These are phyloP conservation scores for Vespertilio murinus DNA, from an alignment of 2,797 vertebrate species.

Conservation along the genomic window DNA sequence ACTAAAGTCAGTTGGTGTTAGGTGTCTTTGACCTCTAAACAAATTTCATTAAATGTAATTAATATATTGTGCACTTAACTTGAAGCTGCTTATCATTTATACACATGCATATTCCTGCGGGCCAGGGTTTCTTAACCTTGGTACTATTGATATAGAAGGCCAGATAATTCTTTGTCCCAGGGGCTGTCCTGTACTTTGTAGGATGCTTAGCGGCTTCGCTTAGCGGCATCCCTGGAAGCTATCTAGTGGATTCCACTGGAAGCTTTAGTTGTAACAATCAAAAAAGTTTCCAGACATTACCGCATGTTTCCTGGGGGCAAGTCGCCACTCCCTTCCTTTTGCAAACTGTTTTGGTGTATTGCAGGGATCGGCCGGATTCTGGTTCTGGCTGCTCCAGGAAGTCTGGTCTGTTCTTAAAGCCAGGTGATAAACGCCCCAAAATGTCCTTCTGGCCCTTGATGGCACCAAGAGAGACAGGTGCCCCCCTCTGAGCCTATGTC, in stretches of 20 bases:
- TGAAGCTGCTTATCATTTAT: not conserved
- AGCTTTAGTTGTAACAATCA: not conserved
- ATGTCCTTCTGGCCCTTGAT: not conserved
- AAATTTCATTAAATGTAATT: not conserved
- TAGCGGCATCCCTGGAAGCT: not conserved
- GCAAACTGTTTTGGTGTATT: not conserved
- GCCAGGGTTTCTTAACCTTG: not conserved
- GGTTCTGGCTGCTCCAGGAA: not conserved
- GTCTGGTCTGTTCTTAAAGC: not conserved
- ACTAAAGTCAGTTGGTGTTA: not conserved
- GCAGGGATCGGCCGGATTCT: not conserved
- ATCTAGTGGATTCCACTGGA: not conserved
- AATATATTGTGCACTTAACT: not conserved
- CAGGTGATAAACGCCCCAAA: not conserved
- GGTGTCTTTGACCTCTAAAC: not conserved
- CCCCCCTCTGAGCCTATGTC: not conserved
- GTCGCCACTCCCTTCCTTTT: not conserved
- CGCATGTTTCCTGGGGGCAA: not conserved
- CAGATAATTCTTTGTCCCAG: not conserved
- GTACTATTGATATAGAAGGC: not conserved
- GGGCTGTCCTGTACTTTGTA: not conserved
- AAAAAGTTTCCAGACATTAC: not conserved
- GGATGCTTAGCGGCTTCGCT: not conserved
- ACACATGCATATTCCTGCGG: not conserved
- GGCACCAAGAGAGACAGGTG: not conserved